phyloP scores from a whole-genome alignment of 1,140 invertebrate species.

The Bilobella aurantiaca region DNA sequence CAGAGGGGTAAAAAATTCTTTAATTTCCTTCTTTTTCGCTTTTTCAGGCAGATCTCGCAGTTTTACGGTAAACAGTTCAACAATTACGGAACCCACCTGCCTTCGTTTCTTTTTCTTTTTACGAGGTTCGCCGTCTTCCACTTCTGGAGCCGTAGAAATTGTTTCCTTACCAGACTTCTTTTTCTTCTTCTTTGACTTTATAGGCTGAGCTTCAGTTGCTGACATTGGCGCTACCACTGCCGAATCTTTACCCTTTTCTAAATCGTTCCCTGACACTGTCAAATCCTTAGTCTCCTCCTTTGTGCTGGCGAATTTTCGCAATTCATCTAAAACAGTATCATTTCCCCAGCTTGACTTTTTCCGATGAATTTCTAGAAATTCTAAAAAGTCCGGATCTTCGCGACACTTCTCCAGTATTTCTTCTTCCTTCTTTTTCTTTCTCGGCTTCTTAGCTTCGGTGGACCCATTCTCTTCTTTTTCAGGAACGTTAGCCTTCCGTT shows the following conservation, averaged over 20 bases:
- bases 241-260: slow-evolving; percentile 3
- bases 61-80: slow-evolving; percentile 42
- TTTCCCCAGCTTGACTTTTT: slow-evolving; percentile 57
- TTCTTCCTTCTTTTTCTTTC: slow-evolving; percentile 40
- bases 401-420: slow-evolving; percentile 62
- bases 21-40: slow-evolving; percentile 66
- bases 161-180: slow-evolving; percentile 20
- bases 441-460: slow-evolving; percentile 38
- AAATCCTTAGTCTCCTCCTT: slow-evolving; percentile 19
- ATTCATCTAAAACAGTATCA: slow-evolving; percentile 43
- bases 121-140: too few species aligned
- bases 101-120: slow-evolving; percentile 28
- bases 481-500: slow-evolving; percentile 40
- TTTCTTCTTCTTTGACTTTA: slow-evolving; percentile 30
- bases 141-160: slow-evolving; percentile 1
- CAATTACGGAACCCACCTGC: slow-evolving; percentile 16
- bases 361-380: slow-evolving; percentile 72
- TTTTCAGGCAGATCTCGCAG: slow-evolving; percentile 56
- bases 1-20: slow-evolving; percentile 72
- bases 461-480: slow-evolving; percentile 32
- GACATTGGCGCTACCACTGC: slow-evolving; percentile 11
- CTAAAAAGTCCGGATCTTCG: slow-evolving; percentile 76
- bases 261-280: slow-evolving; percentile 24
- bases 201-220: too few species aligned
- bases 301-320: slow-evolving; percentile 30